These are phyloP conservation scores for Bubo bubo DNA, from an alignment of 2,113 vertebrate genomes.

Conservation along the genomic window DNA sequence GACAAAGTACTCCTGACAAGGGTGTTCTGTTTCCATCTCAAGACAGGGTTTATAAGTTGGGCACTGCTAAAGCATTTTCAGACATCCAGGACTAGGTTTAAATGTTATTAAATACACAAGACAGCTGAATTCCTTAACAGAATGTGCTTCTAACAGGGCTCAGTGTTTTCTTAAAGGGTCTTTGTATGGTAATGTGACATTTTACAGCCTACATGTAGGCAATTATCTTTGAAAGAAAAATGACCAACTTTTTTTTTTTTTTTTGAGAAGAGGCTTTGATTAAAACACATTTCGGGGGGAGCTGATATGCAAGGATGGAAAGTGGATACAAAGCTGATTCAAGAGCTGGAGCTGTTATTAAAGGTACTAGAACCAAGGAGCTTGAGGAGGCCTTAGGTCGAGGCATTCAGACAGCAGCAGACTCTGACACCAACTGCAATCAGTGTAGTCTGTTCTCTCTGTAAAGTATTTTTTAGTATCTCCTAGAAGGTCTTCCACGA, in stretches of 20 bases:
- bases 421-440: neutral
- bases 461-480: neutral
- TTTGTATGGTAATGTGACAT: constrained; percentile 72
- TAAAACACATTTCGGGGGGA: constrained; percentile 4
- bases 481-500: neutral
- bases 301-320: neutral
- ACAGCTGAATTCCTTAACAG: constrained; percentile 10
- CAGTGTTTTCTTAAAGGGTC: constrained; percentile 47
- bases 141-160: constrained; percentile 4
- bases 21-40: neutral
- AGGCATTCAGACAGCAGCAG: neutral
- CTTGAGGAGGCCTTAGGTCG: neutral
- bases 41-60: neutral
- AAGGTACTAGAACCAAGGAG: neutral
- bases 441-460: neutral
- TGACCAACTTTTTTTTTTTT: neutral
- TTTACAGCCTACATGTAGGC: constrained; percentile 38
- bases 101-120: neutral
- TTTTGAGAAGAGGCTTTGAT: constrained; percentile 18
- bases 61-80: neutral
- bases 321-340: neutral
- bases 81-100: neutral
- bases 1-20: neutral
- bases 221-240: constrained; percentile 54
- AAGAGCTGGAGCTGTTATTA: neutral